phyloP scores from a whole-genome alignment of 2,888 invertebrate genomes.

The Gryllus longicercus region DNA sequence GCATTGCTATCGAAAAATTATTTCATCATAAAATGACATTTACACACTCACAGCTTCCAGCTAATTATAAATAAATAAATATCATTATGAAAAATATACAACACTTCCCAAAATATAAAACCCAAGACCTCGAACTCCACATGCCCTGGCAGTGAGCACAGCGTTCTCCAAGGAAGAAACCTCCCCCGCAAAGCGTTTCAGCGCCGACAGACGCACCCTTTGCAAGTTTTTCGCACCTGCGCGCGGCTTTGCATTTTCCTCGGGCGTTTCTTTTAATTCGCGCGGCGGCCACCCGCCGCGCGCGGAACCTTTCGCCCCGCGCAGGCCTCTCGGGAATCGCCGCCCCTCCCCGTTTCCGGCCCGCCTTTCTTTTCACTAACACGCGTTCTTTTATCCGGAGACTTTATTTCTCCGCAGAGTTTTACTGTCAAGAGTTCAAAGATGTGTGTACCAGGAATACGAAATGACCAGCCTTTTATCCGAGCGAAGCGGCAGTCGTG shows the following conservation, averaged over 20 bases:
- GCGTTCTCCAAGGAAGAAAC: no score
- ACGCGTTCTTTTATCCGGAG: constrained; percentile 23
- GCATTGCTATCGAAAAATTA: no score
- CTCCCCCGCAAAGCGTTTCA: neutral
- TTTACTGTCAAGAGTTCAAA: constrained; percentile 33
- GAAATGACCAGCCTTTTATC: constrained; percentile 29
- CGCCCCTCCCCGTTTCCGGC: neutral
- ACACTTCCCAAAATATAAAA: no score
- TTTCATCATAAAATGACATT: no score
- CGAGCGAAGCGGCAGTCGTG: neutral
- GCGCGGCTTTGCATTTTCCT: neutral
- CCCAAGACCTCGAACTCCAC: no score
- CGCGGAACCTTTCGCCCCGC: neutral
- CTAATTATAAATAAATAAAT: no score
- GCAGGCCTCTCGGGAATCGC: neutral
- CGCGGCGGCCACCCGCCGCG: neutral
- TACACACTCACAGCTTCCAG: no score
- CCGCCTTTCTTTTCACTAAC: constrained; percentile 23
- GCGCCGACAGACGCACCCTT: neutral
- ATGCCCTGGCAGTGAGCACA: no score
- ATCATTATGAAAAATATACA: no score
- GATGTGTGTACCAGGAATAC: constrained; percentile 33
- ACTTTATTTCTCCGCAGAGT: constrained; percentile 30
- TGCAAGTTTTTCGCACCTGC: constrained; percentile 8
- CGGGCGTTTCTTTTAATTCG: neutral